Evolutionary conservation across 1,140 invertebrate genomes (phyloP).

Genomic region (Diplogasteroides magnus): DNA sequence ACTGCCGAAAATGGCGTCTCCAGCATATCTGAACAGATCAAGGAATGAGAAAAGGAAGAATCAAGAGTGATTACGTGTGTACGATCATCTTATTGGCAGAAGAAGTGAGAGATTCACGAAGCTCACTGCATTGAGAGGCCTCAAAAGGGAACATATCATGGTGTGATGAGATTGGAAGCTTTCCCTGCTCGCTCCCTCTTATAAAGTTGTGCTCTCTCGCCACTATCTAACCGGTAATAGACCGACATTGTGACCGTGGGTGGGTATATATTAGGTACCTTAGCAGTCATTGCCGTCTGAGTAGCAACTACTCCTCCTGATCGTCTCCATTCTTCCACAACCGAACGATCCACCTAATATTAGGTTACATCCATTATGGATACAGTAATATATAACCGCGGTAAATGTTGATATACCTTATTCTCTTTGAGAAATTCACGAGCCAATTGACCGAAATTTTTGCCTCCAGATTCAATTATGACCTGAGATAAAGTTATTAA

Average conservation of each 20-base stretch:
- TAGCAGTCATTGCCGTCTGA: neutral
- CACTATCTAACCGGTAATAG: neutral
- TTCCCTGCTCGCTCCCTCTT: too few species aligned
- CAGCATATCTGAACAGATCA: neutral
- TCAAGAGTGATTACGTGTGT: neutral
- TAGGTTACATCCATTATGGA: too few species aligned
- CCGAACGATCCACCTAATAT: neutral
- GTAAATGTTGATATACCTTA: too few species aligned
- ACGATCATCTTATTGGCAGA: neutral
- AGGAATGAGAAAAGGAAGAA: too few species aligned
- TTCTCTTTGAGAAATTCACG: neutral
- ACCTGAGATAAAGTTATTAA: neutral
- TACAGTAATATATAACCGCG: too few species aligned
- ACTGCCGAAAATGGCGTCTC: neutral
- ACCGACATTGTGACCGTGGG: too few species aligned
- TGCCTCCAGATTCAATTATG: neutral
- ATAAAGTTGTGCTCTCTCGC: neutral
- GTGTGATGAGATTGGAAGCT: too few species aligned
- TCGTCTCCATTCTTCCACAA: neutral
- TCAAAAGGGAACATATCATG: neutral
- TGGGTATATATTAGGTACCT: neutral
- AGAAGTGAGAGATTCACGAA: neutral
- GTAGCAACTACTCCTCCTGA: neutral
- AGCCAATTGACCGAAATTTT: neutral
- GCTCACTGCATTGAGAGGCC: neutral